A percentile compares a stretch with the other conserved stretches of the same genome.
These are phyloP conservation scores for Anabacerthia variegaticeps DNA, from an alignment of 2,797 vertebrate genomes.

Conservation along the genomic window DNA sequence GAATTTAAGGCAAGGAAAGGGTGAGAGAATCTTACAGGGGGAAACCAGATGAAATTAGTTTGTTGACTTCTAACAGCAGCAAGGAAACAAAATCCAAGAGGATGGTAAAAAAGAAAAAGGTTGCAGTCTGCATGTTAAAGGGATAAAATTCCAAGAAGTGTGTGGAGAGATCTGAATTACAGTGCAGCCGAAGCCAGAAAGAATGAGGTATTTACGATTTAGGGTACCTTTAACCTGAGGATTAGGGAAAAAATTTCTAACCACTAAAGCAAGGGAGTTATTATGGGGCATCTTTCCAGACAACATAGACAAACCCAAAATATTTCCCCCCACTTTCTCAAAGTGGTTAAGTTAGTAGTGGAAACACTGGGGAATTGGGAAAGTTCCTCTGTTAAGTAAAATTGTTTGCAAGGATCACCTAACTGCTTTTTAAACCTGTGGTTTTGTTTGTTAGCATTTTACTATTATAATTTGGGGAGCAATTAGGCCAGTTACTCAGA, in stretches of 20 bases:
- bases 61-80: background rate
- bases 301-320: background rate
- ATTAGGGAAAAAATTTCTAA: background rate
- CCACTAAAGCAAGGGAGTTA: background rate
- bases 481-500: background rate
- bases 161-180: background rate
- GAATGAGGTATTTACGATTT: background rate
- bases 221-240: background rate
- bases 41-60: background rate
- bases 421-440: background rate
- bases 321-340: background rate
- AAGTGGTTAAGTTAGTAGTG: background rate
- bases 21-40: rapidly evolving
- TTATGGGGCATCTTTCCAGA: background rate
- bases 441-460: background rate
- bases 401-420: background rate
- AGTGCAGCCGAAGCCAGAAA: background rate
- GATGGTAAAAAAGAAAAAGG: background rate
- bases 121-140: background rate
- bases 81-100: background rate
- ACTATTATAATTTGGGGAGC: background rate
- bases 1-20: background rate
- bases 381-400: background rate
- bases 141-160: background rate
- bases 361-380: background rate